Evolutionary conservation across 2,797 vertebrate species (phyloP).

Genomic region (Podarcis siculus): DNA sequence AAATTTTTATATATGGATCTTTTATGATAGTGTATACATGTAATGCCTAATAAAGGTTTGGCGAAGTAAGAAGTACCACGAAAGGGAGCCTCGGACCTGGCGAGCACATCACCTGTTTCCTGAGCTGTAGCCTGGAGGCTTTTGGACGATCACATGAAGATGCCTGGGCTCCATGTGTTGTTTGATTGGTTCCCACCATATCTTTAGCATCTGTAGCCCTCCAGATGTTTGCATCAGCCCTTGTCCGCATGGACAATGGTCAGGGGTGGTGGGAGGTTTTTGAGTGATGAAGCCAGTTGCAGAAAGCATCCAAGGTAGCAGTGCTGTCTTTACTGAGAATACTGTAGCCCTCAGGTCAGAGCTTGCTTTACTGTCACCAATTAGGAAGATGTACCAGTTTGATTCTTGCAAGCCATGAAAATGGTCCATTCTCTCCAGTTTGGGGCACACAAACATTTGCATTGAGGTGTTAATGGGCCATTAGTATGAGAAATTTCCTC

Average conservation of each 20-base stretch:
- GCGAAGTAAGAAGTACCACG: no score
- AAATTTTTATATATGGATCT: no score
- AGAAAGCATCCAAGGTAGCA: background rate
- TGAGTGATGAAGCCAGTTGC: background rate
- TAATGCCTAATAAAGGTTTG: no score
- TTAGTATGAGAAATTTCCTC: background rate
- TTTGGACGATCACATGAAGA: background rate
- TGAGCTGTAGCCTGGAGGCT: background rate
- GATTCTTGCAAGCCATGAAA: background rate
- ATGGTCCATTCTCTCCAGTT: background rate
- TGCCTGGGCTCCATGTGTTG: background rate
- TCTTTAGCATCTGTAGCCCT: no score
- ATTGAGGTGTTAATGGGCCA: background rate
- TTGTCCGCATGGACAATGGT: no score
- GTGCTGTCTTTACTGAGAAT: background rate
- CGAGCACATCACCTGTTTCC: background rate
- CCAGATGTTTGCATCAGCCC: no score
- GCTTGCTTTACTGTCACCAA: rapidly evolving
- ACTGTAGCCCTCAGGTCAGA: background rate
- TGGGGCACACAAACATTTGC: background rate
- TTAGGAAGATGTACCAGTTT: background rate
- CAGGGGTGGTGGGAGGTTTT: background rate
- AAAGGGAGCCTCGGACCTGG: background rate
- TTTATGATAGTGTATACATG: no score
- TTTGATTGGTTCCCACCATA: no score